Evolutionary conservation across 2,113 vertebrate species (phyloP).

Genomic region (Eudyptes chrysolophus): DNA sequence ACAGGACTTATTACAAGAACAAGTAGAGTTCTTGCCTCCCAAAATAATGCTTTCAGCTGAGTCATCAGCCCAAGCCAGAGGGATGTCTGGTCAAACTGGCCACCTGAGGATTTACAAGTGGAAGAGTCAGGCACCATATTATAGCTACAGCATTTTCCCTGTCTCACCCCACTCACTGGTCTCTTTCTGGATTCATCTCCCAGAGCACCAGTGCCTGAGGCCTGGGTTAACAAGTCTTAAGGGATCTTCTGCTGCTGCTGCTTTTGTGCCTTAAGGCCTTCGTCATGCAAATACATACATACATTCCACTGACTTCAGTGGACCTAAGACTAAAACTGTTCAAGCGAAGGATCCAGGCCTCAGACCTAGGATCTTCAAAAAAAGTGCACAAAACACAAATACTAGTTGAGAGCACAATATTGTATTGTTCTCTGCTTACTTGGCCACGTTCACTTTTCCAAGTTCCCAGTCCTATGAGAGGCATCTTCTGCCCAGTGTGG

Average conservation of each 20-base stretch:
- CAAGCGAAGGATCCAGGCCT: background rate
- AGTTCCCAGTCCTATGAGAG: conserved; percentile 91
- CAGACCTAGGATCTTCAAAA: background rate
- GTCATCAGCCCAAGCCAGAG: background rate
- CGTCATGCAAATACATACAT: background rate
- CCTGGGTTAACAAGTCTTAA: background rate
- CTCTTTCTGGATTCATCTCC: background rate
- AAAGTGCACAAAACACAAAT: background rate
- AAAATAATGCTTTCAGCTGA: background rate
- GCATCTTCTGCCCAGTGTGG: conserved; percentile 92
- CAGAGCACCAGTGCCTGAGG: background rate
- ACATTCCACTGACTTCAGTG: background rate
- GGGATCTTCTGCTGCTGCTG: background rate
- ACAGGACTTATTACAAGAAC: background rate
- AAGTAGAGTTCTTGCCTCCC: background rate
- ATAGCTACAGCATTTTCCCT: background rate
- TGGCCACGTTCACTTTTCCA: conserved; percentile 94
- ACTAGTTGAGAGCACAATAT: background rate
- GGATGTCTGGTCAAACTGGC: background rate
- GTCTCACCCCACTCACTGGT: background rate
- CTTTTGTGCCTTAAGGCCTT: background rate
- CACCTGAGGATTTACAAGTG: background rate
- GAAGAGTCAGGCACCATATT: background rate
- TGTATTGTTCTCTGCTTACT: conserved; percentile 67
- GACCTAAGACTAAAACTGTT: background rate